A percentile compares a stretch with the other conserved stretches of the same genome.
Evolutionary conservation across 2,113 vertebrate genomes (phyloP).

Genomic region (Calypte anna): DNA sequence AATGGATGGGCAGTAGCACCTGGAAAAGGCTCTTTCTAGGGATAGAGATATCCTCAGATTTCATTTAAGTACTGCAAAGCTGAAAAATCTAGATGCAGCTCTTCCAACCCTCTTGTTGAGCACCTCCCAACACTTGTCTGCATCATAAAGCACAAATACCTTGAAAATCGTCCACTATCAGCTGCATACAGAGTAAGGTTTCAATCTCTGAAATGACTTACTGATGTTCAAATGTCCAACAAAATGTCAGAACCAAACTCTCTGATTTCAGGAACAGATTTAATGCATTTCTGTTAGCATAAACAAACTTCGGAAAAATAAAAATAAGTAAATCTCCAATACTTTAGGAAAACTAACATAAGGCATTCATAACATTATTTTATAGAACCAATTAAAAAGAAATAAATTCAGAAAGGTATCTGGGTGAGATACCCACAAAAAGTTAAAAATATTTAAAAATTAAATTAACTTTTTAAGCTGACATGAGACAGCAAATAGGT

Average conservation of each 20-base stretch:
- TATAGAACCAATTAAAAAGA: background rate
- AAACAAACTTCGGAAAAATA: background rate
- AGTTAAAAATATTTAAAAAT: background rate
- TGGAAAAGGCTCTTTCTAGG: background rate
- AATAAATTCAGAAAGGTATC: background rate
- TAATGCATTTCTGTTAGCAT: background rate
- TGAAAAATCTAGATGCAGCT: background rate
- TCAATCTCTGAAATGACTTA: background rate
- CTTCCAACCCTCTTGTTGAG: background rate
- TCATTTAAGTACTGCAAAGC: background rate
- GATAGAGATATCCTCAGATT: background rate
- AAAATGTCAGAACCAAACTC: background rate
- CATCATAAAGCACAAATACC: background rate
- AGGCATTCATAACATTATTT: background rate
- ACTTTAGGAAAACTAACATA: background rate
- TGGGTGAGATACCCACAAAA: background rate
- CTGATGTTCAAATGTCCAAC: background rate
- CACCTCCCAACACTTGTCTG: background rate
- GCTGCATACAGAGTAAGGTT: background rate
- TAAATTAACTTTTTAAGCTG: background rate
- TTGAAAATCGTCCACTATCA: background rate
- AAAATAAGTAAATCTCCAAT: background rate
- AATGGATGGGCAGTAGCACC: background rate
- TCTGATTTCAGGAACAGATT: background rate
- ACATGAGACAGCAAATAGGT: background rate